Percentiles rank a stretch among this genome's conserved stretches.
phyloP scores from a whole-genome alignment of 30 jellyfish, hydroid and myxozoan species.

The Aurelia aurita region DNA sequence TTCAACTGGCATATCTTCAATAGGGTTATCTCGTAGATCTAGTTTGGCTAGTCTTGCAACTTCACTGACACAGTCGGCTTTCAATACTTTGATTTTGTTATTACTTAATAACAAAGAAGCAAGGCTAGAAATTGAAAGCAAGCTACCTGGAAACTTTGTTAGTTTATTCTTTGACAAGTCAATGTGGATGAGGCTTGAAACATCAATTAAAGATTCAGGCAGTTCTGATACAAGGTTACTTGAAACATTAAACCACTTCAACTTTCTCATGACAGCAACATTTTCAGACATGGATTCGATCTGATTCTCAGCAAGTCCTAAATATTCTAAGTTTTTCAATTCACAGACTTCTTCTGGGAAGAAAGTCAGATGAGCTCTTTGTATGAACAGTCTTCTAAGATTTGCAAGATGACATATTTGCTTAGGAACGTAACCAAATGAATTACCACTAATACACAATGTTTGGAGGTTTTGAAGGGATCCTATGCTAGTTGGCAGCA shows the following conservation, averaged over 20 bases:
- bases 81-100: conserved; percentile 48
- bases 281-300: conserved; percentile 76
- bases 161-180: conserved; percentile 67
- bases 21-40: conserved; percentile 80
- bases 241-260: conserved; percentile 87
- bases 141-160: conserved; percentile 37
- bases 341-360: conserved; percentile 79
- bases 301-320: conserved; percentile 79
- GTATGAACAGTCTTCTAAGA: conserved; percentile 69
- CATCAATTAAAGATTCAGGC: conserved; percentile 48
- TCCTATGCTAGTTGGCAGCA: conserved; percentile 83
- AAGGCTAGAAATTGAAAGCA: conserved; percentile 20
- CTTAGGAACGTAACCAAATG: conserved; percentile 71
- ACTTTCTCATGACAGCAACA: conserved; percentile 20
- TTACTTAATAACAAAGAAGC: conserved; percentile 54
- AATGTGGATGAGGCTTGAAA: conserved; percentile 35
- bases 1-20: conserved; percentile 89
- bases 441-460: conserved; percentile 85
- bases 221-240: conserved; percentile 48
- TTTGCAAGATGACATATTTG: conserved; percentile 60
- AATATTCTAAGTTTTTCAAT: conserved; percentile 69
- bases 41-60: conserved; percentile 63
- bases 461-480: conserved; percentile 47
- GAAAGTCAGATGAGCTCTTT: conserved; percentile 66
- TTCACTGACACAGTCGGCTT: conserved; percentile 20